Percentiles rank a stretch among this genome's conserved stretches.
phyloP scores from a whole-genome alignment of 2,113 vertebrate species.

The Polyodon spathula region DNA sequence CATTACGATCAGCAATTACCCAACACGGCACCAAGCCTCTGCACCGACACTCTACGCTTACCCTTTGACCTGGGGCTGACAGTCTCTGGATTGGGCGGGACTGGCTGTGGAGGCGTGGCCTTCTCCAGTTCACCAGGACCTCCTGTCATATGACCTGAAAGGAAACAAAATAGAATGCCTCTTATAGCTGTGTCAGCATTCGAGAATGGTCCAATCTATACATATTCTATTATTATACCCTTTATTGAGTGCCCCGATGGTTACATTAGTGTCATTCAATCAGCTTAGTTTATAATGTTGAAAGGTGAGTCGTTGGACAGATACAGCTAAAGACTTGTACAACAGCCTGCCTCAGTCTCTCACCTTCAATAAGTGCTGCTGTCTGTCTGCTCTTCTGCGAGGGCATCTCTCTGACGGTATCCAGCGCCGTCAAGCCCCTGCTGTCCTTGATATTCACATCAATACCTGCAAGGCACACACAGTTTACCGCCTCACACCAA shows the following conservation, averaged over 20 bases:
- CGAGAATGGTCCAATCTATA: too few relatives aligned
- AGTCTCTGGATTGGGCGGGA: constrained; percentile 36
- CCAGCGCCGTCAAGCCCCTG: constrained; percentile 80
- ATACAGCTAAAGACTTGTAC: too few relatives aligned
- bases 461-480: constrained; percentile 72
- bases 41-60: constrained; percentile 26
- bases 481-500: too few relatives aligned
- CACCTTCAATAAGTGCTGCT: constrained; percentile 82
- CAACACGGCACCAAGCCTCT: too few relatives aligned
- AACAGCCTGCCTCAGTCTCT: constrained; percentile 4
- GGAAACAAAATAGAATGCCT: constrained; percentile 9
- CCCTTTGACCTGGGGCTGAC: constrained; percentile 49
- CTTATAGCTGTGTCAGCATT: too few relatives aligned
- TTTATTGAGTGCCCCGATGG: too few relatives aligned
- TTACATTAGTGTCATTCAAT: too few relatives aligned
- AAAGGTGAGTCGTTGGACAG: too few relatives aligned
- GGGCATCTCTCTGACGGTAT: constrained; percentile 89
- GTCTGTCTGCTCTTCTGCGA: constrained; percentile 92
- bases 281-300: too few relatives aligned
- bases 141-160: constrained; percentile 69
- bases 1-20: too few relatives aligned
- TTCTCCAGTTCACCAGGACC: constrained; percentile 61
- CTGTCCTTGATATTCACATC: constrained; percentile 82
- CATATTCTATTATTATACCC: too few relatives aligned
- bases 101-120: constrained; percentile 51